phyloP scores from a whole-genome alignment of 2,888 invertebrate genomes.

The Dioctria rufipes region DNA sequence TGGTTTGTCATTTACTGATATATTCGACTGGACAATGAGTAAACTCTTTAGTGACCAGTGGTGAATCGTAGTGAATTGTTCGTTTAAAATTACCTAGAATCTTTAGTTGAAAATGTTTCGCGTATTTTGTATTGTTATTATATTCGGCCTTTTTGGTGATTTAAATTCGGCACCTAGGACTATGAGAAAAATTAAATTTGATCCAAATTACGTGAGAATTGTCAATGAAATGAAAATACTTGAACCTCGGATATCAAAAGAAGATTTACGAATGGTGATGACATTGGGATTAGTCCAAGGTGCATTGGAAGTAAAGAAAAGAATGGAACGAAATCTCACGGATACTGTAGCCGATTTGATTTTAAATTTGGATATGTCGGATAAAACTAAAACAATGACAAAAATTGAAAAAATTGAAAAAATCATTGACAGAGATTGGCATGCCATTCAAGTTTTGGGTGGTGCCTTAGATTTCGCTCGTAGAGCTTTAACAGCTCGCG shows the following conservation, averaged over 20 bases:
- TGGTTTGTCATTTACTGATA: conserved; percentile 52
- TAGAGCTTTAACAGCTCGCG: conserved; percentile 62
- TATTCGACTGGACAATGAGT: conserved; percentile 40
- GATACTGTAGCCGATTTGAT: conserved; percentile 65
- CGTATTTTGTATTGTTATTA: not conserved
- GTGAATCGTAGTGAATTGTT: conserved; percentile 56
- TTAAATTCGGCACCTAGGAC: conserved; percentile 59
- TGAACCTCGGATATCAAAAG: conserved; percentile 64
- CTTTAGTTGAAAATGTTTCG: not conserved
- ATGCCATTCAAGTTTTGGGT: conserved; percentile 66
- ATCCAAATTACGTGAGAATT: conserved; percentile 66
- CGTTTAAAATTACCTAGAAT: not conserved
- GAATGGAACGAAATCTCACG: conserved; percentile 67
- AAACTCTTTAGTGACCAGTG: conserved; percentile 54
- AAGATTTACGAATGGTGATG: conserved; percentile 66
- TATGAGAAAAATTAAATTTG: conserved; percentile 61
- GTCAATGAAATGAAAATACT: conserved; percentile 66
- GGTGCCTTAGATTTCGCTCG: conserved; percentile 67
- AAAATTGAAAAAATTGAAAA: conserved; percentile 66
- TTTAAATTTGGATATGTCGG: conserved; percentile 62
- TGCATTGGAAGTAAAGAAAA: conserved; percentile 66
- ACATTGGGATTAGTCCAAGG: conserved; percentile 68
- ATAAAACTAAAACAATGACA: conserved; percentile 61
- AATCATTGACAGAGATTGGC: conserved; percentile 66
- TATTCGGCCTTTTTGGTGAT: conserved; percentile 54